Conservation (phyloP, 2,888 invertebrate species). For the Pseudoips prasinana region DNA sequence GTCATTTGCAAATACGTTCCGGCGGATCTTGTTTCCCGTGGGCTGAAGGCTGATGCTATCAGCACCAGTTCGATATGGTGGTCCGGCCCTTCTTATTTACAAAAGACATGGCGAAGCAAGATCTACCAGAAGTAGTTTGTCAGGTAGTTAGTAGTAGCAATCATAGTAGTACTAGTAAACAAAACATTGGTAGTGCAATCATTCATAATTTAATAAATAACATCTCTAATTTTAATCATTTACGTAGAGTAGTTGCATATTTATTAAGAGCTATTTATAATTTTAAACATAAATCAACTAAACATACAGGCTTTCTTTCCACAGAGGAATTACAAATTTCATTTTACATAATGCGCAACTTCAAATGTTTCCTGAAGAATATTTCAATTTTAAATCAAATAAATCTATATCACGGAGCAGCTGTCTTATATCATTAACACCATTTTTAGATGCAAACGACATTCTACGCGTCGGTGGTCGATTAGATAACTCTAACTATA, state of each 20-base stretch:
- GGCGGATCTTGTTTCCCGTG: slow-evolving; percentile 4
- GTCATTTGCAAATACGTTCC: slow-evolving; percentile 2
- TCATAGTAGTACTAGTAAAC: slow-evolving; percentile 3
- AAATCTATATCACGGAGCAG: slow-evolving; percentile 1
- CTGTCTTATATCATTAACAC: slow-evolving; percentile 7
- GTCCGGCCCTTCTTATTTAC: slow-evolving; percentile 16
- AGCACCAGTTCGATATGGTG: slow-evolving; percentile 21
- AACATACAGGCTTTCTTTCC: slow-evolving; percentile 1
- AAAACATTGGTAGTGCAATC: slow-evolving; percentile 1
- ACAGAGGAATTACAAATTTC: neutral
- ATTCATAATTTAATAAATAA: slow-evolving; percentile 4
- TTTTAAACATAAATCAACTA: slow-evolving; percentile 1
- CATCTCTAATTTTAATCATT: slow-evolving; percentile 3
- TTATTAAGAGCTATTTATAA: slow-evolving; percentile 6
- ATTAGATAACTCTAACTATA: no score
- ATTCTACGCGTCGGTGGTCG: no score
- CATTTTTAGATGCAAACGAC: slow-evolving; percentile 22
- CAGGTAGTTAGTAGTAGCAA: neutral
- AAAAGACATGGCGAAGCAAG: slow-evolving; percentile 1
- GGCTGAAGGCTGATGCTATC: slow-evolving; percentile 19
- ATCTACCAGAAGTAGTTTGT: slow-evolving; percentile 4
- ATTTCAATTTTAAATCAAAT: neutral
- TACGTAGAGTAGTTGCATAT: slow-evolving; percentile 2
- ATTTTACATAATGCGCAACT: slow-evolving; percentile 3
- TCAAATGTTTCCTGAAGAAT: slow-evolving; percentile 10